phyloP scores from a whole-genome alignment of 2,888 invertebrate genomes.

The Amphipyra tragopoginis region DNA sequence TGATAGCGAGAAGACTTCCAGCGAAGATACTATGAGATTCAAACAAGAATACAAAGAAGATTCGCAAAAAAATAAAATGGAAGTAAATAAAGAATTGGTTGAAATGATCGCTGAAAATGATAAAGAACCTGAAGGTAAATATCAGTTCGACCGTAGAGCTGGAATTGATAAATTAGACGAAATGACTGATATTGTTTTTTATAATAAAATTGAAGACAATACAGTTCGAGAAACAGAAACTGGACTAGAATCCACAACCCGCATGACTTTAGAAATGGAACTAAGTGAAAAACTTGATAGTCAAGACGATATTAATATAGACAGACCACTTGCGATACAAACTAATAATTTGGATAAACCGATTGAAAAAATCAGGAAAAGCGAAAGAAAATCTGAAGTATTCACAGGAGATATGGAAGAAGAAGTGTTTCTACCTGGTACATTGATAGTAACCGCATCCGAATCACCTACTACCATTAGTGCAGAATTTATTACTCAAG shows the following conservation, averaged over 20 bases:
- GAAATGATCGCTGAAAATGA: conserved; percentile 45
- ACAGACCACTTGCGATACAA: neutral
- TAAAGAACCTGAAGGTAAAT: conserved; percentile 50
- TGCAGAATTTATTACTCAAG: conserved; percentile 7
- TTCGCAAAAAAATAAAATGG: conserved; percentile 9
- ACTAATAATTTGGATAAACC: conserved; percentile 15
- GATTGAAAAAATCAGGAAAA: neutral
- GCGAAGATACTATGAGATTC: conserved; percentile 31
- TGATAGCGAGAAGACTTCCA: conserved; percentile 25
- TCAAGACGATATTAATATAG: conserved; percentile 8
- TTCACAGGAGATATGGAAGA: conserved; percentile 59
- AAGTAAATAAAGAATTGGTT: conserved; percentile 35
- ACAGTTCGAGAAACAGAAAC: conserved; percentile 16
- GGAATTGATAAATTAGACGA: conserved; percentile 26
- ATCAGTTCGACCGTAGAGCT: conserved; percentile 49
- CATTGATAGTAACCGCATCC: conserved; percentile 6
- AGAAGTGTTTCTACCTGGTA: conserved; percentile 30
- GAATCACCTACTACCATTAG: conserved; percentile 6
- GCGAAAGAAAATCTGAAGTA: conserved; percentile 53
- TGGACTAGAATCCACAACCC: conserved; percentile 18
- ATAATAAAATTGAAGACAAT: conserved; percentile 16
- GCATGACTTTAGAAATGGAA: conserved; percentile 16
- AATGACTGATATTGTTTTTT: conserved; percentile 20
- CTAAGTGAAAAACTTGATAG: conserved; percentile 15
- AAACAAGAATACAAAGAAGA: conserved; percentile 25